Base-by-base conservation (phyloP, 2,888 invertebrate species). In the Conomelus anceps region DNA sequence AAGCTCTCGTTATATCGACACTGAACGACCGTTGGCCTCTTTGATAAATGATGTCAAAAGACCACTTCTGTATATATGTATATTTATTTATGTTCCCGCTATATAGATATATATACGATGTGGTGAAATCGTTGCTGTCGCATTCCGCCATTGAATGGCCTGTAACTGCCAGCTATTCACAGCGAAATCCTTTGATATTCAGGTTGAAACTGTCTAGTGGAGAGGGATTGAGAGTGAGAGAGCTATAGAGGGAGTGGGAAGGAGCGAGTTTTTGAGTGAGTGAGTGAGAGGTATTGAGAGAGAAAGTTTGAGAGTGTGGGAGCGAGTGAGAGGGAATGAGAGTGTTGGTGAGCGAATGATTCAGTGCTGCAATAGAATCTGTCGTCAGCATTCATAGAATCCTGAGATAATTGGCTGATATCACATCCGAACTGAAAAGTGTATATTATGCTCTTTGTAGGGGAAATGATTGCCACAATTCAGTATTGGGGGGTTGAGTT, bases 221-320 rank as follows among this genome's bases (percentile, higher is more conserved):
- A 86, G 85, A 26, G 22, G 84, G 85, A n/a, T 84, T 22, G 88
- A 84, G 23, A 23, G 88, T 86, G 89, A 85, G 88, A 89, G 89
- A 89, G 89, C 24, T 20, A 23, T 63, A 84, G 89, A 85, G 88
- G 88, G 89, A 89, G 89, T 23, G 41, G 88, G 41, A 41, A 22
- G 22, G 6, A 63, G 23, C 63, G 88, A 84, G 88, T 24, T 88
- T 63, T 22, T 88, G 84, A 88, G 84, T 17, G 22, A 41, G 22
- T 11, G 41, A 22, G 88, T 41, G 88, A 34, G 1, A 84, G 84
- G 17, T 4, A 84, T 22, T 22, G 22, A 17, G 85, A n/a, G 22
- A 85, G 22, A 22, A 11, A 85, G 85, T n/a, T 17, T n/a, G 86
- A 7, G 86, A 26, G 86, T 17, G 29, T 24, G 86, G 13, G 26